Evolutionary conservation across 1,140 invertebrate species (phyloP).

Genomic region (Rhyzopertha dominica): DNA sequence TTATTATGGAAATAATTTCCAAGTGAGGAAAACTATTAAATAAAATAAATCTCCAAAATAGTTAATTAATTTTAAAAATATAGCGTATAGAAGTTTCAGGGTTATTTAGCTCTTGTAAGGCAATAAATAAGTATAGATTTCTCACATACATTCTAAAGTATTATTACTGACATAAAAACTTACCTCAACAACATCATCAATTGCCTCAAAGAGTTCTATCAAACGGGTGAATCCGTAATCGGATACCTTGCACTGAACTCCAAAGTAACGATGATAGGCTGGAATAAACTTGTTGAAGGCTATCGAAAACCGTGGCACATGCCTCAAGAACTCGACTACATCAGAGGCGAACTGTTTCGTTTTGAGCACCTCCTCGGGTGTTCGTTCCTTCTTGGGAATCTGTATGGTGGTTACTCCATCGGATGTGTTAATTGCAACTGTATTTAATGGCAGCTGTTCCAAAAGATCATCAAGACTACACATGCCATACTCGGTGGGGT

Average conservation of each 20-base stretch:
- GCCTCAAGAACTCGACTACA: slow-evolving; percentile 78
- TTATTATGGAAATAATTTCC: too few species aligned
- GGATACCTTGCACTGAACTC: slow-evolving; percentile 84
- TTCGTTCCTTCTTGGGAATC: slow-evolving; percentile 76
- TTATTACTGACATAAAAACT: too few species aligned
- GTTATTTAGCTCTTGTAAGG: too few species aligned
- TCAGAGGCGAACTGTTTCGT: slow-evolving; percentile 71
- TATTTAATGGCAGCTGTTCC: slow-evolving; percentile 66
- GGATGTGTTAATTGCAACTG: slow-evolving; percentile 54
- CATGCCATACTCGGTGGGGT: slow-evolving; percentile 77
- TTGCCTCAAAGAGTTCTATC: slow-evolving; percentile 87
- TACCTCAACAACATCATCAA: slow-evolving; percentile 79
- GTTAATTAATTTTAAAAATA: too few species aligned
- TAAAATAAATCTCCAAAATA: too few species aligned
- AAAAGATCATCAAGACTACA: slow-evolving; percentile 72
- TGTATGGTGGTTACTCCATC: slow-evolving; percentile 55
- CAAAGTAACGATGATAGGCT: slow-evolving; percentile 93
- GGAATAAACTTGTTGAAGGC: slow-evolving; percentile 91
- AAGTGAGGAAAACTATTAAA: too few species aligned
- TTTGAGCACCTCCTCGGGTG: slow-evolving; percentile 63
- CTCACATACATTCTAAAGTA: too few species aligned
- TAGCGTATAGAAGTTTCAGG: too few species aligned
- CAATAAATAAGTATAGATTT: too few species aligned
- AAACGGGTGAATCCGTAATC: slow-evolving; percentile 93
- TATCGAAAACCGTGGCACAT: slow-evolving; percentile 81